These are phyloP conservation scores for Menura novaehollandiae DNA, from an alignment of 2,113 vertebrate genomes.

Conservation along the genomic window DNA sequence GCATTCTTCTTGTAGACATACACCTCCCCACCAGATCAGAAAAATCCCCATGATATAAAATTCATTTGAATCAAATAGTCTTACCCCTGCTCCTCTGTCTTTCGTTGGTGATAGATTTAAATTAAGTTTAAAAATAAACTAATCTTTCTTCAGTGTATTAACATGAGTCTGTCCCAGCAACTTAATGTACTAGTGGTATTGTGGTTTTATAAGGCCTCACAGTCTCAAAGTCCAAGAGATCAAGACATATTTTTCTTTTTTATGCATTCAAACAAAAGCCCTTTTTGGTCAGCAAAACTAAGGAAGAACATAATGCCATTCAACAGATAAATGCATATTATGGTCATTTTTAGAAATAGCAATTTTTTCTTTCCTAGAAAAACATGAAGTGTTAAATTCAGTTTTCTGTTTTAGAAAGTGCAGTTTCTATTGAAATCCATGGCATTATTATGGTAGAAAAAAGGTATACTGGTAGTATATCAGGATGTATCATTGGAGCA, in stretches of 20 bases:
- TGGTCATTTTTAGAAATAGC: background rate
- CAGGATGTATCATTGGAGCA: background rate
- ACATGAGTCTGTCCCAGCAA: background rate
- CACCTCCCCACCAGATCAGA: rapidly evolving
- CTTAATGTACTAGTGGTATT: background rate
- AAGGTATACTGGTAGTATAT: background rate
- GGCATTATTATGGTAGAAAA: background rate
- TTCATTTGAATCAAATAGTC: background rate
- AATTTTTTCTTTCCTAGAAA: background rate
- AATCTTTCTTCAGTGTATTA: background rate
- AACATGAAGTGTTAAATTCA: background rate
- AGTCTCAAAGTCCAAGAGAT: background rate
- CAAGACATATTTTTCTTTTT: background rate
- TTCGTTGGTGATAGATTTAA: background rate
- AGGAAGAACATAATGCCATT: background rate
- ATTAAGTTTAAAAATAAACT: background rate
- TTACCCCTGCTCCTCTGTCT: background rate
- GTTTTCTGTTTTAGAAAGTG: background rate
- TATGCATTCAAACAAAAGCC: background rate
- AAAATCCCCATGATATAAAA: background rate
- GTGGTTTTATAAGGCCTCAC: background rate
- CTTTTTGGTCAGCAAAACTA: background rate
- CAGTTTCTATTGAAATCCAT: background rate
- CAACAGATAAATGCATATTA: background rate
- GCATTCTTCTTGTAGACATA: background rate